Percentiles rank a stretch among this genome's conserved stretches.
phyloP scores from a whole-genome alignment of 2,113 vertebrate genomes.

The Naja naja region DNA sequence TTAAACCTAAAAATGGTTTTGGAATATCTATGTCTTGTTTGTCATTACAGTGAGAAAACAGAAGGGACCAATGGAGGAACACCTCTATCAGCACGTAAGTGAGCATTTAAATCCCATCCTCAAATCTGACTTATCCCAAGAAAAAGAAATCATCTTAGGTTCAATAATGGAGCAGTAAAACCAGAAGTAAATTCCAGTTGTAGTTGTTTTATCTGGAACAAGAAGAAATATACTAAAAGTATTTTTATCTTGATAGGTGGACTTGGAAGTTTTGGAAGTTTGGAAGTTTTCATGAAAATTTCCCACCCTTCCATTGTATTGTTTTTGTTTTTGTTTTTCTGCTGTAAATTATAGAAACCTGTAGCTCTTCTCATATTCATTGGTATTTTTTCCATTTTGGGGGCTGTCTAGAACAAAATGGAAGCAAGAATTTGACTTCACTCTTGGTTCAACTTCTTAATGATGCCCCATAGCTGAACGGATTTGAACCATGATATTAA shows the following conservation, averaged over 20 bases:
- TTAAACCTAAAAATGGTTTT: neutral
- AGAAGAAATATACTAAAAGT: neutral
- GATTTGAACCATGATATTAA: neutral
- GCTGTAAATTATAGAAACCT: neutral
- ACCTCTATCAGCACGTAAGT: conserved; percentile 71
- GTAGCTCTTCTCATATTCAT: neutral
- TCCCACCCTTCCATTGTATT: neutral
- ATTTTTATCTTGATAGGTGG: neutral
- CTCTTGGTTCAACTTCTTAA: neutral
- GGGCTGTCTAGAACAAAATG: neutral
- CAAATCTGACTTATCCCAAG: neutral
- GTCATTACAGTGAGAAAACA: conserved; percentile 87
- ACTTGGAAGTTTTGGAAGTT: neutral
- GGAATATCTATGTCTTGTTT: neutral
- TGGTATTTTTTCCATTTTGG: neutral
- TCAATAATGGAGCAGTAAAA: neutral
- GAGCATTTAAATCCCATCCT: neutral
- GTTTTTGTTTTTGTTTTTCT: neutral
- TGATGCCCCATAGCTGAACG: neutral
- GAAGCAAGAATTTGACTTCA: neutral
- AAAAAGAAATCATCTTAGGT: neutral
- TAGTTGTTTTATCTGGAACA: neutral
- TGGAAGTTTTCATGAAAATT: neutral
- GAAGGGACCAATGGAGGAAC: conserved; percentile 91
- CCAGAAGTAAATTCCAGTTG: neutral